Base-by-base conservation (phyloP, 2,113 vertebrate species). In the Leuciscus idus region DNA sequence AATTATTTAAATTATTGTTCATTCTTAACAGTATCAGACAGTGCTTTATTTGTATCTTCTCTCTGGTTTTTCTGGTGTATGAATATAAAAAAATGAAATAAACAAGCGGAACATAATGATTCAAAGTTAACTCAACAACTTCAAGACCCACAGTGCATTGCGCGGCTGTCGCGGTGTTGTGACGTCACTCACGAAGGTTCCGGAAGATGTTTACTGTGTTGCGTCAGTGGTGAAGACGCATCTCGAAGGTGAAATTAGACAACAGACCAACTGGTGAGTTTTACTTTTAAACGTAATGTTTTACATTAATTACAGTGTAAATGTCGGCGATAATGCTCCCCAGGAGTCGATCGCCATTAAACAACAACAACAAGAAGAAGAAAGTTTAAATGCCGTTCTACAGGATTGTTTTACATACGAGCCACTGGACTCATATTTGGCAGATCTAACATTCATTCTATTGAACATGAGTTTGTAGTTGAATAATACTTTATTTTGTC, bases 161-260 rank as follows among this genome's bases (percentile, higher is more conserved):
- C 84, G 68, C 9, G n/a, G 1, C 8, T 8, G 92, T 91, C 90
- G 81, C 91, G 2, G 26, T 1, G 0, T 72, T 87, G 90, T 93
- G 91, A 94, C 89, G 93, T 1, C 78, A 36, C 50, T 2, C 9
- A 13, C 50, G 92, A 92, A 90, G 13, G 50, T 93, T 95, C 93
- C 74, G 39, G 92, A 93, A 92, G 81, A 85, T 92, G 72, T 81
- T 88, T 70, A n/a, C 5, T 7, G 72, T 76, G 2, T 91, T 93
- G 87, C 91, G 89, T 95, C 92, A 93, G 83, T 84, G 87, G 87
- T 1, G 74, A 6, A 68, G 48, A 90, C 88, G 89, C 21, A 87
- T 39, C 9, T 36, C 5, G 78, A 89, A 93, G 92, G 91, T 91
- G 89, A 93, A 19, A 23, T 1, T 6, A 8, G 4, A 89, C 46